Percentiles rank a stretch among this genome's conserved stretches.
Evolutionary conservation across 2,113 vertebrate species (phyloP).

Genomic region (Hemibagrus wyckioides): DNA sequence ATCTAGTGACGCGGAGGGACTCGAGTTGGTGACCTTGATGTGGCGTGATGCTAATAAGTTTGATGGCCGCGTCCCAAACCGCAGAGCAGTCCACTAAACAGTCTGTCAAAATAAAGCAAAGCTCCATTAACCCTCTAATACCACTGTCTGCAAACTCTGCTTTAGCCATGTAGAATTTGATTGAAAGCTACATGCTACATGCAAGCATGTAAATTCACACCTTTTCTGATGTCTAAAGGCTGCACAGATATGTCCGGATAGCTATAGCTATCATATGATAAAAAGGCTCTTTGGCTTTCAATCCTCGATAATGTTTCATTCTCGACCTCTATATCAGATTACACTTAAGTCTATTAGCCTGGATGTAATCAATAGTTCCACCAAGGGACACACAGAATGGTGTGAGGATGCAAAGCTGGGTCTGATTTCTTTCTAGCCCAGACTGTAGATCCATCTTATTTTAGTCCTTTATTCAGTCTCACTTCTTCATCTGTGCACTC

Average conservation of each 20-base stretch:
- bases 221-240: not conserved
- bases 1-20: constrained; percentile 30
- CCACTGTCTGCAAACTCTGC: not conserved
- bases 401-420: not conserved
- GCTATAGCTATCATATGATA: not conserved
- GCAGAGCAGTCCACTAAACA: not conserved
- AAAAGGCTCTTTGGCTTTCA: not conserved
- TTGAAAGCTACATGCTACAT: not conserved
- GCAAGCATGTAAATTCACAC: not conserved
- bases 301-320: not conserved
- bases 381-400: not conserved
- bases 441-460: no score
- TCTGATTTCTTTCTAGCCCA: not conserved
- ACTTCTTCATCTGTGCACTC: no score
- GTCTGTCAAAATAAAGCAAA: not conserved
- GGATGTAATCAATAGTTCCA: not conserved
- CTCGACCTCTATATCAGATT: not conserved
- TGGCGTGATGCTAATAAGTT: not conserved
- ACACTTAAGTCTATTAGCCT: not conserved
- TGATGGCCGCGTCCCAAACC: not conserved
- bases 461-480: no score
- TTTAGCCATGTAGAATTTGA: not conserved
- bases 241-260: not conserved
- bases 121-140: not conserved
- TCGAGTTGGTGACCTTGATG: constrained; percentile 1